Percentiles rank a stretch among this genome's conserved stretches.
phyloP scores from a whole-genome alignment of 2,797 vertebrate genomes.

The Petrocephalus sullivani region DNA sequence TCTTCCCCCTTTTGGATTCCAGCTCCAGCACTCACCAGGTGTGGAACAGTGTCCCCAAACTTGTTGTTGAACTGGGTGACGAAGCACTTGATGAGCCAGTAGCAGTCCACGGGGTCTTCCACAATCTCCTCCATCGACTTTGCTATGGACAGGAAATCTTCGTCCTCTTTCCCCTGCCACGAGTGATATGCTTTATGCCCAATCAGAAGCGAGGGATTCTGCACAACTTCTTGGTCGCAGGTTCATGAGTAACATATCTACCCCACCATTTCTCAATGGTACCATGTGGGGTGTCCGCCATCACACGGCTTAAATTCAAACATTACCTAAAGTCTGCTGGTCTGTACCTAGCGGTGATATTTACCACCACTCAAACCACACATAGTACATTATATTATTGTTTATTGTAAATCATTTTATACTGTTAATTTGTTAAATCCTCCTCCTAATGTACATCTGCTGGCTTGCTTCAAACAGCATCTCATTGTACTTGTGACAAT shows the following conservation, averaged over 20 bases:
- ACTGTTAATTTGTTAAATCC: too few species aligned
- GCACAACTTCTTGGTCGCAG: not conserved
- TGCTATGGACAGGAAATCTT: slow-evolving; percentile 82
- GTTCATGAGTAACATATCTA: not conserved
- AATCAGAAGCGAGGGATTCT: not conserved
- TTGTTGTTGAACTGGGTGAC: slow-evolving; percentile 83
- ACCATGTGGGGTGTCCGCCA: not conserved
- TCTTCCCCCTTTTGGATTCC: not conserved
- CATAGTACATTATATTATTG: not conserved
- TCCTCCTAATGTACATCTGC: too few species aligned
- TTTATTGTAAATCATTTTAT: too few species aligned
- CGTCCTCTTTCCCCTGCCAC: slow-evolving; percentile 75
- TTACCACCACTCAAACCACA: not conserved
- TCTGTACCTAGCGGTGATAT: not conserved
- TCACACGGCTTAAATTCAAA: not conserved
- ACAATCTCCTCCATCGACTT: slow-evolving; percentile 90
- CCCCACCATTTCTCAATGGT: not conserved
- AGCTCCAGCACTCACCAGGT: slow-evolving; percentile 67
- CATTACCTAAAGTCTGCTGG: not conserved
- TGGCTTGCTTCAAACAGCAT: too few species aligned
- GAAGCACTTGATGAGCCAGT: slow-evolving; percentile 88
- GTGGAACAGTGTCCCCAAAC: slow-evolving; percentile 83
- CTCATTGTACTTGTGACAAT: too few species aligned
- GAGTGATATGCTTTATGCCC: not conserved
- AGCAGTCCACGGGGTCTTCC: slow-evolving; percentile 83